Conservation (phyloP, 2,888 invertebrate species). For the Cosmia trapezina region DNA sequence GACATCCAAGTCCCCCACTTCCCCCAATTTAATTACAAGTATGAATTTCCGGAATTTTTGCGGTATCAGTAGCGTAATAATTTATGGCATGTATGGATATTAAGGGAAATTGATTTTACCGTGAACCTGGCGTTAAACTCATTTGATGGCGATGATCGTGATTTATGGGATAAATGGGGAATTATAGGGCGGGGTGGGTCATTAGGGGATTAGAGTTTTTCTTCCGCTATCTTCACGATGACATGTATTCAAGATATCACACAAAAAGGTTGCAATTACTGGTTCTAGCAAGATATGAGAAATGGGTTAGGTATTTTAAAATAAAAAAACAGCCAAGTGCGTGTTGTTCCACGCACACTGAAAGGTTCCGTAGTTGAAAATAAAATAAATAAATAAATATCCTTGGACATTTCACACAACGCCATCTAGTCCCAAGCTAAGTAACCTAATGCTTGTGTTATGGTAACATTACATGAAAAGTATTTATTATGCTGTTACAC, state of each 20-base stretch:
- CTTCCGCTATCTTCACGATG: neutral
- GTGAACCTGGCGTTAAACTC: conserved; percentile 31
- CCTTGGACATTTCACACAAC: too few relatives aligned
- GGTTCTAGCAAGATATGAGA: too few relatives aligned
- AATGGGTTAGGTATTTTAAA: too few relatives aligned
- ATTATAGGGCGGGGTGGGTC: too few relatives aligned
- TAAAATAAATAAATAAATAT: too few relatives aligned
- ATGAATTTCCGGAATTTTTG: conserved; percentile 33
- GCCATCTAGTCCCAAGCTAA: too few relatives aligned
- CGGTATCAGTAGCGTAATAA: conserved; percentile 22
- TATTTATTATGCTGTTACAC: too few relatives aligned
- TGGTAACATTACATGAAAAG: too few relatives aligned
- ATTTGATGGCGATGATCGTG: conserved; percentile 21
- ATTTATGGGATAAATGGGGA: conserved; percentile 22
- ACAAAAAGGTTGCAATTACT: neutral
- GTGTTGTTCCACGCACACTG: too few relatives aligned
- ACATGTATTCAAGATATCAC: conserved; percentile 1
- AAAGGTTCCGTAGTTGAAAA: too few relatives aligned
- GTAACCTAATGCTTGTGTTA: too few relatives aligned
- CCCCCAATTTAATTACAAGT: conserved; percentile 38
- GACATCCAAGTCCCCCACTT: conserved; percentile 5
- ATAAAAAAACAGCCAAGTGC: too few relatives aligned
- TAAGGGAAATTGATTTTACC: conserved; percentile 38
- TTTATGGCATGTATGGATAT: conserved; percentile 22
- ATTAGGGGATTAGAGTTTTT: neutral